Evolutionary conservation across 2,113 vertebrate species (phyloP).

Genomic region (Microtus ochrogaster): DNA sequence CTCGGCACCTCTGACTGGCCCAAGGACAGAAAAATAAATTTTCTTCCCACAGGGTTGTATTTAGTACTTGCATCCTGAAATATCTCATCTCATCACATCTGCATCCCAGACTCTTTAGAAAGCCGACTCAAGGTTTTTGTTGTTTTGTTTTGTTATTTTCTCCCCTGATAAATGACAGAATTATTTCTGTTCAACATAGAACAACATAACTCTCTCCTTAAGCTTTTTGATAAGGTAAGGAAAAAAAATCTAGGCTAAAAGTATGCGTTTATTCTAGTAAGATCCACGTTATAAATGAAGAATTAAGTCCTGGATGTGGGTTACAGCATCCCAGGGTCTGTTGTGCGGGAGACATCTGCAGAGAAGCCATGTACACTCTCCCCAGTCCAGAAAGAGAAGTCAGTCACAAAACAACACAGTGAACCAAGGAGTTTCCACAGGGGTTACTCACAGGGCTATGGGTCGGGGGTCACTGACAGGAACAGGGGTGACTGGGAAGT

Average conservation of each 20-base stretch:
- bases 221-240: not conserved
- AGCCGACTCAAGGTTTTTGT: not conserved
- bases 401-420: too few relatives aligned
- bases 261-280: constrained; percentile 9
- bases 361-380: not conserved
- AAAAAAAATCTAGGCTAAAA: not conserved
- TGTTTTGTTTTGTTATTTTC: not conserved
- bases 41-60: not conserved
- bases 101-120: not conserved
- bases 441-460: not conserved
- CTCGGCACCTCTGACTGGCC: not conserved
- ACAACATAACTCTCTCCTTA: not conserved
- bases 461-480: not conserved
- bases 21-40: constrained; percentile 11
- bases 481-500: not conserved
- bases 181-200: constrained; percentile 11
- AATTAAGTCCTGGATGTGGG: not conserved
- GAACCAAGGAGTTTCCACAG: not conserved
- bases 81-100: too few relatives aligned
- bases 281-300: not conserved
- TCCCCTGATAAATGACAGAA: not conserved
- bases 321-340: not conserved
- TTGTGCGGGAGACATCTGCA: not conserved
- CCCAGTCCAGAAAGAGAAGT: not conserved
- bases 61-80: not conserved